These are phyloP conservation scores for Blennius ocellaris DNA, from an alignment of 2,113 vertebrate species.

Conservation along the genomic window DNA sequence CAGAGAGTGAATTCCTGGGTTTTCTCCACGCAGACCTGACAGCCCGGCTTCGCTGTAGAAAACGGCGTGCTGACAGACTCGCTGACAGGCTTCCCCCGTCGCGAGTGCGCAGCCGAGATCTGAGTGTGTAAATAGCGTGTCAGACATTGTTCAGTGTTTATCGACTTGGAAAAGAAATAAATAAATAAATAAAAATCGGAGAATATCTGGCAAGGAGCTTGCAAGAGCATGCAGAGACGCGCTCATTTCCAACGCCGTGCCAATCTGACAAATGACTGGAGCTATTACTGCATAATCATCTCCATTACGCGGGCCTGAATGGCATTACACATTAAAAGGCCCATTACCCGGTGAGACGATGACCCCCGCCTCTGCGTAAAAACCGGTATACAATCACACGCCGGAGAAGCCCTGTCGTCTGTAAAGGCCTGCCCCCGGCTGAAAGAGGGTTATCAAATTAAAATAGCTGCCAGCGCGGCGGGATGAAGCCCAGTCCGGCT, in stretches of 20 bases:
- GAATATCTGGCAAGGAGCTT: slow-evolving; percentile 25
- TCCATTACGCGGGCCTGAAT: slow-evolving; percentile 60
- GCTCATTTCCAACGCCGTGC: slow-evolving; percentile 45
- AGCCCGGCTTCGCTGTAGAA: slow-evolving; percentile 36
- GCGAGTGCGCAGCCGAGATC: slow-evolving; percentile 23
- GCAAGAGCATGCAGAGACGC: slow-evolving; percentile 24
- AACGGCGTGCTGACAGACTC: slow-evolving; percentile 30
- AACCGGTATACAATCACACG: slow-evolving; percentile 46
- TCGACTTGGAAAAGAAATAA: slow-evolving; percentile 52
- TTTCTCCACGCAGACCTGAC: slow-evolving; percentile 49
- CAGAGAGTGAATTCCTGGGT: slow-evolving; percentile 17
- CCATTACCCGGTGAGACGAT: slow-evolving; percentile 52
- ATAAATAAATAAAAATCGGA: no score
- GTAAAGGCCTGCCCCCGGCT: slow-evolving; percentile 21
- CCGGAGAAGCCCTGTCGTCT: slow-evolving; percentile 20
- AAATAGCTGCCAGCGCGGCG: slow-evolving; percentile 4
- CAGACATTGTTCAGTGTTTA: slow-evolving; percentile 49
- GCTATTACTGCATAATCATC: slow-evolving; percentile 69
- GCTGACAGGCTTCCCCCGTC: slow-evolving; percentile 15
- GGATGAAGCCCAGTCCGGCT: slow-evolving; percentile 7
- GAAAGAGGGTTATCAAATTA: slow-evolving; percentile 36
- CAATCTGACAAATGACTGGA: slow-evolving; percentile 66
- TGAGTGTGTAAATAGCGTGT: slow-evolving; percentile 50
- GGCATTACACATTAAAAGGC: slow-evolving; percentile 66
- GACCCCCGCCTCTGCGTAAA: slow-evolving; percentile 49